phyloP scores from a whole-genome alignment of 2,113 vertebrate species.

The Paramisgurnus dabryanus region DNA sequence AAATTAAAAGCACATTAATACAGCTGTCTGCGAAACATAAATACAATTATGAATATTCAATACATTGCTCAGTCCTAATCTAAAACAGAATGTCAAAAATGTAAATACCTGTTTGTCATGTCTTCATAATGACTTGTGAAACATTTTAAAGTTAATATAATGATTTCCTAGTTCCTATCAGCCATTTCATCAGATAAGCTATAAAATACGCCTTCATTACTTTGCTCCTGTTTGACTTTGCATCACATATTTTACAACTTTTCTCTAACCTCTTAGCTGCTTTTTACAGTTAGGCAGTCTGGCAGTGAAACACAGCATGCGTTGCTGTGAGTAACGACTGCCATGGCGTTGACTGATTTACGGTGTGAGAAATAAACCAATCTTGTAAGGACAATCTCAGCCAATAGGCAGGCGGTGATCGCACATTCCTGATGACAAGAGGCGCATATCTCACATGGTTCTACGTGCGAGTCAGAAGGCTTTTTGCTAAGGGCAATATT shows the following conservation, averaged over 20 bases:
- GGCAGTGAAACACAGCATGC: not conserved
- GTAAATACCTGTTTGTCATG: not conserved
- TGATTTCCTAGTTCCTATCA: not conserved
- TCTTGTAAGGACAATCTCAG: constrained; percentile 21
- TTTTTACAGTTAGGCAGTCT: constrained; percentile 20
- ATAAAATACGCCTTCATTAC: not conserved
- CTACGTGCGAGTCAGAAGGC: constrained; percentile 10
- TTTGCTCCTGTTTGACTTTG: not conserved
- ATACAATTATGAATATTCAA: too few relatives aligned
- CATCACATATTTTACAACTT: constrained; percentile 9
- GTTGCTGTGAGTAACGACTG: constrained; percentile 7
- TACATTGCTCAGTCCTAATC: not conserved
- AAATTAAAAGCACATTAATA: too few relatives aligned
- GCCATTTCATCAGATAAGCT: constrained; percentile 4
- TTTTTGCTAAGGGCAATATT: constrained; percentile 40
- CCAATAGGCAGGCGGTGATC: constrained; percentile 31
- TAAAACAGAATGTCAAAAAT: not conserved
- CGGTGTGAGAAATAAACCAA: constrained; percentile 8
- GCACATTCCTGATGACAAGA: constrained; percentile 21
- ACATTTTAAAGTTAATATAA: not conserved
- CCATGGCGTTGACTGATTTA: constrained; percentile 41
- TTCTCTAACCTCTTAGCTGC: constrained; percentile 21
- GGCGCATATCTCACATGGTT: constrained; percentile 15
- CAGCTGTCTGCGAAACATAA: too few relatives aligned
- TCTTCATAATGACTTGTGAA: not conserved